These are phyloP conservation scores for Epinephelus fuscoguttatus DNA, from an alignment of 2,113 vertebrate genomes.

Conservation along the genomic window DNA sequence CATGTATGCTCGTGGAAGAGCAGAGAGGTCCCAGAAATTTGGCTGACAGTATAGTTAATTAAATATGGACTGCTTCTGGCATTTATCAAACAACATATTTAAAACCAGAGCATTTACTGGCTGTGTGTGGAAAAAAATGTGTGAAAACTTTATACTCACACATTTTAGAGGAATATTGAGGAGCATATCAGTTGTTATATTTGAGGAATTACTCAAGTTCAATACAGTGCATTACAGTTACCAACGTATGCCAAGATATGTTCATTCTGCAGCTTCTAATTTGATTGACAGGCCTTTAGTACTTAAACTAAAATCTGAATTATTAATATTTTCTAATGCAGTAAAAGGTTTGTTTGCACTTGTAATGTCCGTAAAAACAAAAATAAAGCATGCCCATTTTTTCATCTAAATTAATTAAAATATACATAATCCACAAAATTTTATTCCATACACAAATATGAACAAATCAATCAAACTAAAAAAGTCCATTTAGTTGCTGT, in stretches of 20 bases:
- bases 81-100: neutral
- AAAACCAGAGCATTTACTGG: neutral
- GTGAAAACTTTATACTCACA: neutral
- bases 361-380: neutral
- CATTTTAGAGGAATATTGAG: too few relatives aligned
- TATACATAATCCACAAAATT: neutral
- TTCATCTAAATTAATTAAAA: neutral
- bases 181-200: too few relatives aligned
- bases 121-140: neutral
- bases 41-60: too few relatives aligned
- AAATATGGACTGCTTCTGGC: neutral
- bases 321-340: neutral
- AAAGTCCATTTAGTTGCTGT: neutral
- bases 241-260: neutral
- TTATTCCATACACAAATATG: neutral
- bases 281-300: too few relatives aligned
- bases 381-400: neutral
- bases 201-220: too few relatives aligned
- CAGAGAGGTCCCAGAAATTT: too few relatives aligned
- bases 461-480: neutral
- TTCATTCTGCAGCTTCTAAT: neutral
- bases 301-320: neutral
- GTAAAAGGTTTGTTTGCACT: neutral
- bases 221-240: too few relatives aligned
- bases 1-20: too few relatives aligned